Conservation (phyloP, 2,888 invertebrate species). For the Rhopalosiphum nymphaeae region DNA sequence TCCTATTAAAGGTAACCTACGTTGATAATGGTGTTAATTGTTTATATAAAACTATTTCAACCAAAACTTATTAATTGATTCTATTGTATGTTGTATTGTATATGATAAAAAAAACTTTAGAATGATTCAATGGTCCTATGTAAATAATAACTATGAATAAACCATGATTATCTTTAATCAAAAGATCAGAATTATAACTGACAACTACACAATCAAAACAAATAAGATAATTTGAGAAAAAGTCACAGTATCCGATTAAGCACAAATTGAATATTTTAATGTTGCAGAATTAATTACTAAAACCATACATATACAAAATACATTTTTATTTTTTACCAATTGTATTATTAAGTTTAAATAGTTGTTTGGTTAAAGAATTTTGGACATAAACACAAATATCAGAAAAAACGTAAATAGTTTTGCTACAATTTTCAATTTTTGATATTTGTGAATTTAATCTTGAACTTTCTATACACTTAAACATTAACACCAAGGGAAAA, state of each 20-base stretch:
- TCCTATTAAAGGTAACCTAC: too few species aligned
- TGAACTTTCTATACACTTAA: not conserved
- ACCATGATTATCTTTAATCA: not conserved
- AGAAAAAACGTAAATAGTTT: not conserved
- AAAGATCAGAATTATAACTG: not conserved
- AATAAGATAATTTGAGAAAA: conserved; percentile 2
- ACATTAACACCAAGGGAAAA: not conserved
- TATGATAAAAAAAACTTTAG: too few species aligned
- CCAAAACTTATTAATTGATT: too few species aligned
- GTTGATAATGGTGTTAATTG: too few species aligned
- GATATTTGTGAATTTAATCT: not conserved
- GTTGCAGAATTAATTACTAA: conserved; percentile 1
- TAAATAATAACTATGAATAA: not conserved
- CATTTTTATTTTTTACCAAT: not conserved
- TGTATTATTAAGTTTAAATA: not conserved
- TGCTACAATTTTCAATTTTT: not conserved
- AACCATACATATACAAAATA: not conserved
- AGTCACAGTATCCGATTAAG: not conserved
- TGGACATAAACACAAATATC: conserved; percentile 15
- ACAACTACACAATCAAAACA: not conserved
- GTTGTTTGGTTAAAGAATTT: not conserved
- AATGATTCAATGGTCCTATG: too few species aligned
- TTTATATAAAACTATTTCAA: too few species aligned
- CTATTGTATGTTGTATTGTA: too few species aligned
- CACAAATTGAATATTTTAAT: conserved; percentile 25